Conservation (phyloP, 1,140 invertebrate species). For the Hycleus cichorii region DNA sequence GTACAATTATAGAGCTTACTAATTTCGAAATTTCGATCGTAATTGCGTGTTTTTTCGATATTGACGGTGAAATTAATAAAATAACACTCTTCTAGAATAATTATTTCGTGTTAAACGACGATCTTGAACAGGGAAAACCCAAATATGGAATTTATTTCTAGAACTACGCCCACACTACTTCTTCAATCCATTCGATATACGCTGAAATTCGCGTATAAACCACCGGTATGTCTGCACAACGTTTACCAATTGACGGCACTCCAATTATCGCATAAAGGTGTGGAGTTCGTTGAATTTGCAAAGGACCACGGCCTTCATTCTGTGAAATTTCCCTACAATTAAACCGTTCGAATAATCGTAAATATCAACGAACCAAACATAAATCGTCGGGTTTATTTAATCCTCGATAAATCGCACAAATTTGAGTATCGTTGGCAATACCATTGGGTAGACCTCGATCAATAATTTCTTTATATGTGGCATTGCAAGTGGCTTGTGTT, state of each 20-base stretch:
- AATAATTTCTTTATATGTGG: no score
- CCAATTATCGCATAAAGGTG: slow-evolving; percentile 49
- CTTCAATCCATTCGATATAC: slow-evolving; percentile 51
- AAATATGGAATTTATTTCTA: no score
- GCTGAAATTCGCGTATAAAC: slow-evolving; percentile 50
- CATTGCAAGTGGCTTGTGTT: no score
- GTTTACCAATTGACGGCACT: slow-evolving; percentile 45
- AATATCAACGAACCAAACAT: no score
- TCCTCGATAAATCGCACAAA: slow-evolving; percentile 54
- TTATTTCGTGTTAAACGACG: no score
- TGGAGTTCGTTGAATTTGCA: slow-evolving; percentile 35
- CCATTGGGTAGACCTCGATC: slow-evolving; percentile 36
- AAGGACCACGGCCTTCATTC: slow-evolving; percentile 46
- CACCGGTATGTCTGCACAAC: slow-evolving; percentile 41
- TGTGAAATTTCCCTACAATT: slow-evolving; percentile 6
- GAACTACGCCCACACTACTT: slow-evolving; percentile 20
- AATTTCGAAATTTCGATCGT: no score
- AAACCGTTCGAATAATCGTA: no score
- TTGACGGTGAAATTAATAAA: no score
- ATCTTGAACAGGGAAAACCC: no score
- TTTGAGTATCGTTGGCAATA: slow-evolving; percentile 42
- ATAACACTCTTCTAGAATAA: no score
- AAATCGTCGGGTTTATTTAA: slow-evolving; percentile 4
- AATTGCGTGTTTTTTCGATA: no score
- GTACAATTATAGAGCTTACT: no score